These are phyloP conservation scores for Rhysida immarginata DNA, from an alignment of 1,140 invertebrate species.

Conservation along the genomic window DNA sequence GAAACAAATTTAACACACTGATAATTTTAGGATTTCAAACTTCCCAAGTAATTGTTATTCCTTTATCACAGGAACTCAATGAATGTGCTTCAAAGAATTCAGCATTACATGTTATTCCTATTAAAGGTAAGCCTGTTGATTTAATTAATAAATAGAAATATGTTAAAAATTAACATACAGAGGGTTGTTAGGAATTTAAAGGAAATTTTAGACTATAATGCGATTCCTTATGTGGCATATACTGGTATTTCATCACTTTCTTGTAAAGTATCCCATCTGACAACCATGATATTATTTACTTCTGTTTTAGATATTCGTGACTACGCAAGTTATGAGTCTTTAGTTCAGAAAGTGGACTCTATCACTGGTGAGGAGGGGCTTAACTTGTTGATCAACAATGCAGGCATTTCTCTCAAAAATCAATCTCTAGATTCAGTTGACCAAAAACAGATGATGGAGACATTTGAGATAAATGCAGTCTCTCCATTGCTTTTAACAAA, in stretches of 20 bases:
- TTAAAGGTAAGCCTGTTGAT: not conserved
- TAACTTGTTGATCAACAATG: conserved; percentile 75
- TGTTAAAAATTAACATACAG: not conserved
- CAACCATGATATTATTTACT: not conserved
- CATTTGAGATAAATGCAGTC: conserved; percentile 55
- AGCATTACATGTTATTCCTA: not conserved
- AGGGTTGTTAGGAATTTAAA: too few relatives aligned
- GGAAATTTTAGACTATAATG: too few relatives aligned
- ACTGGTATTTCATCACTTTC: not conserved
- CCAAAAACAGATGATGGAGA: conserved; percentile 52
- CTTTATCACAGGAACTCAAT: not conserved
- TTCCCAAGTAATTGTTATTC: not conserved
- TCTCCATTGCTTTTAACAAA: conserved; percentile 69
- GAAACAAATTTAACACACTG: too few relatives aligned
- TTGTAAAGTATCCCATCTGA: not conserved
- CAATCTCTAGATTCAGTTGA: too few relatives aligned
- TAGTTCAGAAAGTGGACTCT: conserved; percentile 14
- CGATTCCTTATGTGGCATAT: not conserved
- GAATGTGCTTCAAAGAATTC: not conserved
- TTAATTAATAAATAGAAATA: not conserved
- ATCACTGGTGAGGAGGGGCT: conserved; percentile 48
- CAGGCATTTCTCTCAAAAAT: conserved; percentile 57
- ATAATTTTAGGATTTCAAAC: too few relatives aligned
- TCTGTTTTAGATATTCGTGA: conserved; percentile 14
- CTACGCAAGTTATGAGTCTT: conserved; percentile 12